Conservation (phyloP, 2,797 vertebrate species). For the Melanotaenia trifasciata region DNA sequence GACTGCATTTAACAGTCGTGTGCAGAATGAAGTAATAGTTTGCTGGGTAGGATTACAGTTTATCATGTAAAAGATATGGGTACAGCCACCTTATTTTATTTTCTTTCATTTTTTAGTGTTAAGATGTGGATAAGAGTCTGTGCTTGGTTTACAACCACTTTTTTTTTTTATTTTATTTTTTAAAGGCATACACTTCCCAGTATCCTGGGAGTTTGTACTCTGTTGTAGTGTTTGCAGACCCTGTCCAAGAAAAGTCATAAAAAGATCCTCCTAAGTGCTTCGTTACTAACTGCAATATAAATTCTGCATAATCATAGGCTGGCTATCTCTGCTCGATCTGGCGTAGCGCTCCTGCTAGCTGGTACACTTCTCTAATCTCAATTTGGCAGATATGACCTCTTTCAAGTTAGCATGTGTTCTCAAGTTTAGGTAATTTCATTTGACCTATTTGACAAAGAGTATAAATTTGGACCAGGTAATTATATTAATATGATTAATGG, state of each 20-base stretch:
- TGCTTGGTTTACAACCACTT: slow-evolving; percentile 81
- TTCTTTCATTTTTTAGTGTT: slow-evolving; percentile 66
- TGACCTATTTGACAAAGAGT: slow-evolving; percentile 72
- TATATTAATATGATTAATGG: slow-evolving; percentile 51
- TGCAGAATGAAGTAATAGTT: slow-evolving; percentile 49
- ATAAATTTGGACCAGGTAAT: slow-evolving; percentile 67
- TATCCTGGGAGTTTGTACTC: slow-evolving; percentile 58
- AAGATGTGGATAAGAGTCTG: slow-evolving; percentile 64
- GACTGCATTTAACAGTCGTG: slow-evolving; percentile 31
- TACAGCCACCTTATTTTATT: slow-evolving; percentile 36
- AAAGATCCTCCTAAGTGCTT: slow-evolving; percentile 80
- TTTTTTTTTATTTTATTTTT: slow-evolving; percentile 1
- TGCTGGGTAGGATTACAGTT: slow-evolving; percentile 41
- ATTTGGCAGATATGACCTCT: slow-evolving; percentile 84
- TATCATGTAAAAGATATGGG: slow-evolving; percentile 45
- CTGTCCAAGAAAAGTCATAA: slow-evolving; percentile 69
- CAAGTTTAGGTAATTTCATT: slow-evolving; percentile 75
- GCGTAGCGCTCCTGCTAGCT: slow-evolving; percentile 74
- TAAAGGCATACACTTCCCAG: slow-evolving; percentile 77
- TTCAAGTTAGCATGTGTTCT: slow-evolving; percentile 72
- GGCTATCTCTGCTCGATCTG: slow-evolving; percentile 76
- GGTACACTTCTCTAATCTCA: slow-evolving; percentile 83
- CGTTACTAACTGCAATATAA: slow-evolving; percentile 75
- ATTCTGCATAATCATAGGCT: slow-evolving; percentile 80
- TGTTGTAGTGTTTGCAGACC: slow-evolving; percentile 77